phyloP scores from a whole-genome alignment of 1,140 invertebrate species.

The Drosophila murphyi region DNA sequence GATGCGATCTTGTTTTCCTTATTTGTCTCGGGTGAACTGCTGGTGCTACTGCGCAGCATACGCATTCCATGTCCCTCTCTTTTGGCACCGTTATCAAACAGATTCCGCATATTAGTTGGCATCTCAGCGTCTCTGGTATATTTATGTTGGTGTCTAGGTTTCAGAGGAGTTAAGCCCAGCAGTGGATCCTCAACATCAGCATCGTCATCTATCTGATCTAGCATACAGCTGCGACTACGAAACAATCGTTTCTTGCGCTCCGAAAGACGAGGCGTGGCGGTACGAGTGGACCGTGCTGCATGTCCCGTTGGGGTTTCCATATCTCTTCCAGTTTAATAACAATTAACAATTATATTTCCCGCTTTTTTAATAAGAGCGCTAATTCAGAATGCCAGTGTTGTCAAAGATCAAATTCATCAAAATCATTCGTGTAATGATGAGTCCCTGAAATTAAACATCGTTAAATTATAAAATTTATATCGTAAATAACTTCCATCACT shows the following conservation, averaged over 20 bases:
- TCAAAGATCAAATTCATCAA: not conserved
- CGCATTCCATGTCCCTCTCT: not conserved
- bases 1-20: conserved; percentile 60
- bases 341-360: conserved; percentile 58
- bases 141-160: conserved; percentile 15
- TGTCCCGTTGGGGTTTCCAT: conserved; percentile 73
- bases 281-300: conserved; percentile 43
- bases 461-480: not conserved
- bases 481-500: too few relatives aligned
- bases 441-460: conserved; percentile 5
- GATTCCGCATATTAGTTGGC: not conserved
- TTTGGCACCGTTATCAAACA: not conserved
- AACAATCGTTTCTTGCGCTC: conserved; percentile 75
- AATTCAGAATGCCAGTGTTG: conserved; percentile 25
- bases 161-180: conserved; percentile 64
- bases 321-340: conserved; percentile 34
- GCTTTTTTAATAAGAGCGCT: conserved; percentile 63
- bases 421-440: too few relatives aligned
- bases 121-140: conserved; percentile 18
- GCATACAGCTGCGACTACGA: conserved; percentile 31
- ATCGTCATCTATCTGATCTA: conserved; percentile 55
- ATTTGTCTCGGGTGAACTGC: conserved; percentile 68
- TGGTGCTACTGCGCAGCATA: conserved; percentile 34
- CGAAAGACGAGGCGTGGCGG: conserved; percentile 65
- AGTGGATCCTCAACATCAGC: conserved; percentile 55